Conservation (phyloP, 1,140 invertebrate genomes). For the Oedothorax gibbosus region DNA sequence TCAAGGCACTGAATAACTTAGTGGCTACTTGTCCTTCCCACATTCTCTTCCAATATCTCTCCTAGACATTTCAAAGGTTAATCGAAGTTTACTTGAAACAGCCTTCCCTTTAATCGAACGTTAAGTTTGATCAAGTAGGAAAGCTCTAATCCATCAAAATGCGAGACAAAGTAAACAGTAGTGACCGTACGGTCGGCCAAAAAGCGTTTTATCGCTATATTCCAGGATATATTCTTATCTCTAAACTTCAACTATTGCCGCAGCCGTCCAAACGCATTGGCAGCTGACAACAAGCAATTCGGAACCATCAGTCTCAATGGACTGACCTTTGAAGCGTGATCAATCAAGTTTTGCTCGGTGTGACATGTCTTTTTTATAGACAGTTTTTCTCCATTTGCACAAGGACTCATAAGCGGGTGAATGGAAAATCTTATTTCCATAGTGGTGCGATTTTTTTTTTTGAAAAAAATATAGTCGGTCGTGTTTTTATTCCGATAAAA, state of each 20-base stretch:
- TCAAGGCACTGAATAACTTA: too few species aligned
- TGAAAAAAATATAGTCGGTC: too few species aligned
- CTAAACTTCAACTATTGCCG: conserved; percentile 38
- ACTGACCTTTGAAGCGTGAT: conserved; percentile 38
- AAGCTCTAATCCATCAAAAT: conserved; percentile 51
- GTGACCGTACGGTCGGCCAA: conserved; percentile 20
- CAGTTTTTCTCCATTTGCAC: too few species aligned
- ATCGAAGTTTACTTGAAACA: background rate
- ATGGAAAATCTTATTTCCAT: too few species aligned
- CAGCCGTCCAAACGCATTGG: conserved; percentile 38
- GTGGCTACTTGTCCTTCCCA: too few species aligned
- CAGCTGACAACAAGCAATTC: conserved; percentile 46
- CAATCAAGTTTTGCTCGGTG: conserved; percentile 52
- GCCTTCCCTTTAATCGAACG: conserved; percentile 33
- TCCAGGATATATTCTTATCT: conserved; percentile 3
- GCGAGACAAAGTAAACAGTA: conserved; percentile 36
- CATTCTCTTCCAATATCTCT: too few species aligned
- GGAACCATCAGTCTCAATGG: conserved; percentile 53
- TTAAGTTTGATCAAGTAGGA: conserved; percentile 45
- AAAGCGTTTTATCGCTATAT: conserved; percentile 32
- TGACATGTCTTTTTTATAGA: conserved; percentile 3
- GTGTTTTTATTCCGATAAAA: too few species aligned
- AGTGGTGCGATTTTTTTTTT: too few species aligned
- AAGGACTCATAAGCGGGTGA: too few species aligned
- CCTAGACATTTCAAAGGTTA: too few species aligned